A percentile compares a stretch with the other conserved stretches of the same genome.
These are phyloP conservation scores for Nestor notabilis DNA, from an alignment of 2,113 vertebrate species.

Conservation along the genomic window DNA sequence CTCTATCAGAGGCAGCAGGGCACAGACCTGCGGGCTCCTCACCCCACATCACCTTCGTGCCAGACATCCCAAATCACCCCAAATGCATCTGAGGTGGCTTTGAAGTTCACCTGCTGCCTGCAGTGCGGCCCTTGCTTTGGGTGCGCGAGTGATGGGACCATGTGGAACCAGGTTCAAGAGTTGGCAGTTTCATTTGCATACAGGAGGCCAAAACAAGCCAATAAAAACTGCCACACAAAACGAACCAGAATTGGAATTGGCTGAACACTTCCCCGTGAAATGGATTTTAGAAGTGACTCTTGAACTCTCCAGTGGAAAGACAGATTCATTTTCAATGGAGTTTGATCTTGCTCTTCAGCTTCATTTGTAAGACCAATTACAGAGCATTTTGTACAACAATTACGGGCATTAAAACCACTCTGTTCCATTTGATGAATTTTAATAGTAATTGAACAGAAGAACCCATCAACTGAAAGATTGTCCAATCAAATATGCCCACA, in stretches of 20 bases:
- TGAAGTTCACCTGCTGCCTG: background rate
- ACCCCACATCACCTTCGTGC: background rate
- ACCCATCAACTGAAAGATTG: constrained; percentile 73
- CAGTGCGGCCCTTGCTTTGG: background rate
- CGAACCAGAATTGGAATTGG: constrained; percentile 55
- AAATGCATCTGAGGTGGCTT: background rate
- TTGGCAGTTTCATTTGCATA: constrained; percentile 57
- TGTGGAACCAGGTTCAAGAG: background rate
- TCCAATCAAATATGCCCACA: constrained; percentile 76
- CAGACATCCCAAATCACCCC: background rate
- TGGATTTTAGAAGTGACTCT: constrained; percentile 56
- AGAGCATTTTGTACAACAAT: constrained; percentile 81
- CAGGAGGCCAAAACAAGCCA: constrained; percentile 66
- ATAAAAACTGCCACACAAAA: constrained; percentile 67
- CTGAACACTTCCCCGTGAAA: constrained; percentile 56
- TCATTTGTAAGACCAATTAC: constrained; percentile 83
- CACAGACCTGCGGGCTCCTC: background rate
- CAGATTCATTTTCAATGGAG: constrained; percentile 71
- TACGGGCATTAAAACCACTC: constrained; percentile 77
- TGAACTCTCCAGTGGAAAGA: constrained; percentile 62
- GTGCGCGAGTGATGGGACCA: background rate
- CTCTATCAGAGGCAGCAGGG: background rate
- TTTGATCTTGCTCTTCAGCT: constrained; percentile 75
- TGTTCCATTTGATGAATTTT: constrained; percentile 84
- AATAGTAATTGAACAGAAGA: constrained; percentile 83